Evolutionary conservation across 2,888 invertebrate species (phyloP).

Genomic region (Fragum whitleyi): DNA sequence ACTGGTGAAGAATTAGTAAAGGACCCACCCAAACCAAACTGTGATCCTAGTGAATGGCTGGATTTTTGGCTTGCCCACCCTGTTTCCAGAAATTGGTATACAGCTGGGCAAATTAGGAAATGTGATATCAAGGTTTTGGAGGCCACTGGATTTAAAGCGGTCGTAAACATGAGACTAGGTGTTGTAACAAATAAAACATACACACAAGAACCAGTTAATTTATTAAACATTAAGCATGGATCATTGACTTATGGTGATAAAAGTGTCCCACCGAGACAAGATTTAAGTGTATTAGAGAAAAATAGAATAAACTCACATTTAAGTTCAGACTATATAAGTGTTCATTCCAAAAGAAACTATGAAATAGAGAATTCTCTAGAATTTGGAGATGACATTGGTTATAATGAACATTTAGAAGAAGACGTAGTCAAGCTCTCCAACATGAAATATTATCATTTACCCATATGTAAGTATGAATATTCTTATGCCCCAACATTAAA

Average conservation of each 20-base stretch:
- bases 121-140: constrained; percentile 72
- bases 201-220: constrained; percentile 76
- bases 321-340: constrained; percentile 70
- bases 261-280: constrained; percentile 70
- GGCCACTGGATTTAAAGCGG: constrained; percentile 70
- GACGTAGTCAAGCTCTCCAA: constrained; percentile 60
- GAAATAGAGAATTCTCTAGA: constrained; percentile 75
- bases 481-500: too few relatives aligned
- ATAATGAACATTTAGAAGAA: constrained; percentile 74
- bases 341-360: constrained; percentile 71
- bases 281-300: constrained; percentile 60
- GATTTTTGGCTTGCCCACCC: constrained; percentile 80
- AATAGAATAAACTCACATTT: constrained; percentile 66
- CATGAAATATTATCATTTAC: constrained; percentile 74
- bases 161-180: constrained; percentile 77
- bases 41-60: constrained; percentile 73
- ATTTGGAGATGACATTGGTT: constrained; percentile 81
- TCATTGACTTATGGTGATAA: constrained; percentile 74
- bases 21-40: constrained; percentile 69
- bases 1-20: constrained; percentile 73
- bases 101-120: constrained; percentile 77
- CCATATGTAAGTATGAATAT: constrained; percentile 70
- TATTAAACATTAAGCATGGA: constrained; percentile 75
- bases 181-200: constrained; percentile 67
- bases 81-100: constrained; percentile 77